Evolutionary conservation across 2,888 invertebrate genomes (phyloP), one percentile per base, ranked within the genome.

Genomic region (Meteorus colon): DNA sequence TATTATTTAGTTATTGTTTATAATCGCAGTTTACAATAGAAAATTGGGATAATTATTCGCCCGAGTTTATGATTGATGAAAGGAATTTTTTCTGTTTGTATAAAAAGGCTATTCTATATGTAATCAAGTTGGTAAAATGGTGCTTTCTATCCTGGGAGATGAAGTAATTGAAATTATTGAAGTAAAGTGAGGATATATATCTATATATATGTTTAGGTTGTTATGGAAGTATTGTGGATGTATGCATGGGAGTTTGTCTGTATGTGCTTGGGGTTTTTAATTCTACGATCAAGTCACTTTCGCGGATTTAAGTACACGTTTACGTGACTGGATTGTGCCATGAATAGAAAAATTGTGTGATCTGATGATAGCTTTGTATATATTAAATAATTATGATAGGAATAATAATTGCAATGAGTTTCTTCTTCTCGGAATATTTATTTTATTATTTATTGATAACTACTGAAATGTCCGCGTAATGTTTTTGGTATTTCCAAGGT

Each of bases 251-350:
- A 34, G 29, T 34, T 16, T 34, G 16, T 34, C n/a, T 37, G 65
- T 65, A 55, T 55, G 55, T 55, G 55, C 10, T 19, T 19, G 55
- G 29, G 3, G 19, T 60, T 62, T 60, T 27, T 60, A 62, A 29
- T 71, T 34, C 45, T 62, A 5, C 24, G 34, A 45, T 51, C 29
- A 19, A 73, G 37, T 51, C 16, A 65, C 65, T 73, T 66, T 66
- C 73, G 55, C 66, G 51, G 24, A 29, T 62, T 29, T 31, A 62
- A 24, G 19, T 65, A 19, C 2, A 8, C 6, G 16, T 71, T 71
- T 71, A 71, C 62, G 73, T 66, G 55, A 66, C 65, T 73, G 1
- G 45, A 24, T 66, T 73, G 55, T 73, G 55, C n/a, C 66, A 73
- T 66, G 45, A 29, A 51, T 65, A 29, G 27, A 48, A 31, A 65